Percentiles rank a stretch among this genome's conserved stretches.
Conservation (phyloP, 2,113 vertebrate genomes). For the Hemichromis elongatus region DNA sequence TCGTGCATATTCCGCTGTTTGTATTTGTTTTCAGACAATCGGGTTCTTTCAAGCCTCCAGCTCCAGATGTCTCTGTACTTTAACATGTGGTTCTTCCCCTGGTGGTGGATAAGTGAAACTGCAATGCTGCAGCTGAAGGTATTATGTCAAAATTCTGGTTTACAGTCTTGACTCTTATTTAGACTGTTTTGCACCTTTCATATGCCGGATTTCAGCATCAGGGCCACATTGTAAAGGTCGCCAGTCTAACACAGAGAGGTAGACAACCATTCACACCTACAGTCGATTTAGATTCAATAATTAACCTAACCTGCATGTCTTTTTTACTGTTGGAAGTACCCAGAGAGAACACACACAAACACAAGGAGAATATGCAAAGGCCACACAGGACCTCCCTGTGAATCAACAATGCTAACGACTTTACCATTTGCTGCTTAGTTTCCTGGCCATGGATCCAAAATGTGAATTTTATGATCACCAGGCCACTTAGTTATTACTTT, state of each 20-base stretch:
- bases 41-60: conserved; percentile 84
- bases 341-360: not conserved
- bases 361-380: not conserved
- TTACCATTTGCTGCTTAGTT: not conserved
- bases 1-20: not conserved
- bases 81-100: conserved; percentile 90
- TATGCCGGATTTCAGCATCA: not conserved
- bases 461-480: not conserved
- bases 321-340: not conserved
- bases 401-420: not conserved
- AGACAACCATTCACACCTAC: not conserved
- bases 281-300: not conserved
- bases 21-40: conserved; percentile 71
- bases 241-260: not conserved
- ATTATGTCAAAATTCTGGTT: not conserved
- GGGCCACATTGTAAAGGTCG: not conserved
- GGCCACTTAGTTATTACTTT: not conserved
- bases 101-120: conserved; percentile 89
- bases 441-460: not conserved
- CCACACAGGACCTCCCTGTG: not conserved
- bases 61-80: conserved; percentile 96
- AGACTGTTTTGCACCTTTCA: not conserved
- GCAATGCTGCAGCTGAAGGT: conserved; percentile 86
- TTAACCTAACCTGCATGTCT: not conserved
- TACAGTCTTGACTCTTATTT: not conserved